A percentile compares a stretch with the other conserved stretches of the same genome.
Evolutionary conservation across 2,113 vertebrate species (phyloP).

Genomic region (Peucedramus taeniatus): DNA sequence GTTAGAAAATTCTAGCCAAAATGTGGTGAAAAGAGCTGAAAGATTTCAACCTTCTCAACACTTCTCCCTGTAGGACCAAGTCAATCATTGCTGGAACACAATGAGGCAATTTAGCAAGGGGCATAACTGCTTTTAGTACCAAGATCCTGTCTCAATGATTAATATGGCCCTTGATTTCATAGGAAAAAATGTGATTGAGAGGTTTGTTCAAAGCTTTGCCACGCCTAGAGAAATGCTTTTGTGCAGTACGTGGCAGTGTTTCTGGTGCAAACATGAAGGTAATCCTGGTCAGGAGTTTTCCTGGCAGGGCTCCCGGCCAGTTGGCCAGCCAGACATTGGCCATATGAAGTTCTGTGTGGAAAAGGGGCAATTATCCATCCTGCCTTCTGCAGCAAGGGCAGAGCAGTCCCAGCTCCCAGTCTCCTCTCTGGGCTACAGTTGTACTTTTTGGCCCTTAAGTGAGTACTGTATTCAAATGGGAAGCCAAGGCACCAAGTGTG

Average conservation of each 20-base stretch:
- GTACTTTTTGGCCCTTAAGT: not conserved
- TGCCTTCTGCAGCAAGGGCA: not conserved
- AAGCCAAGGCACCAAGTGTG: not conserved
- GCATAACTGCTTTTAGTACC: not conserved
- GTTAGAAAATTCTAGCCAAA: not conserved
- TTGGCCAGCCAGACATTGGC: accelerated
- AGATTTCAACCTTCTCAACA: not conserved
- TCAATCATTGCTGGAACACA: not conserved
- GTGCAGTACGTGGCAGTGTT: not conserved
- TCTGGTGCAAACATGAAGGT: not conserved
- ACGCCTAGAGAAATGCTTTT: slow-evolving; percentile 5
- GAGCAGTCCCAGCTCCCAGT: not conserved
- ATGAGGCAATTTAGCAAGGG: not conserved
- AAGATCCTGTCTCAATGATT: not conserved
- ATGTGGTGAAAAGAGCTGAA: not conserved
- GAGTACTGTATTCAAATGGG: not conserved
- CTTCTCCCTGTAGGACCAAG: not conserved
- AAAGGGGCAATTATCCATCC: not conserved
- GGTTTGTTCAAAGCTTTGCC: not conserved
- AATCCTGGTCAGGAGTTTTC: not conserved
- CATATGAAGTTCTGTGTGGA: accelerated
- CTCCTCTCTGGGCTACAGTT: not conserved
- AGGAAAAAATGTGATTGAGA: not conserved
- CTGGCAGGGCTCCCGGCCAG: not conserved
- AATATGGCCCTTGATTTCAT: not conserved